Percentiles rank a stretch among this genome's conserved stretches.
Conservation (phyloP, 2,888 invertebrate genomes). For the Euplagia quadripunctaria region DNA sequence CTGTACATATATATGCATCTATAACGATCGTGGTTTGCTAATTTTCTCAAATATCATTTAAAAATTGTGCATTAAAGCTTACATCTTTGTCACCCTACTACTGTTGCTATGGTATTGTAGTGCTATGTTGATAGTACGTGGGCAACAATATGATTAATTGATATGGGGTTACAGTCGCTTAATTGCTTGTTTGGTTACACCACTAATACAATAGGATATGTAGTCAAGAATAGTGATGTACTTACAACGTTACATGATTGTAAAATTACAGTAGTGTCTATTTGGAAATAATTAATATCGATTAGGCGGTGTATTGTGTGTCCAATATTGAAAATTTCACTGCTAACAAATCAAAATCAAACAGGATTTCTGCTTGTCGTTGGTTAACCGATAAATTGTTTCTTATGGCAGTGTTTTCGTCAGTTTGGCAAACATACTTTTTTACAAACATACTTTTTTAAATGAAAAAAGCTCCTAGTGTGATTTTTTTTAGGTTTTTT, state of each 20-base stretch:
- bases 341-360: no score
- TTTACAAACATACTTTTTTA: no score
- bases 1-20: no score
- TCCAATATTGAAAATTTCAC: neutral
- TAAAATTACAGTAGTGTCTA: neutral
- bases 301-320: neutral
- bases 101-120: slow-evolving; percentile 62
- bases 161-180: slow-evolving; percentile 72
- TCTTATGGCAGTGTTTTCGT: no score
- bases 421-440: no score
- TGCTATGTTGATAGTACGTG: slow-evolving; percentile 78
- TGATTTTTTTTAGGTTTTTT: neutral
- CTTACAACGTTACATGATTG: neutral
- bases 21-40: no score
- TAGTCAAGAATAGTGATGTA: slow-evolving; percentile 17
- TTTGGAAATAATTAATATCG: neutral
- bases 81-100: slow-evolving; percentile 59
- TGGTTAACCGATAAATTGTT: no score
- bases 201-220: slow-evolving; percentile 63
- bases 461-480: neutral
- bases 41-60: neutral
- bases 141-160: slow-evolving; percentile 79
- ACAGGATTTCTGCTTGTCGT: no score
- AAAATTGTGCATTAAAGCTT: neutral
- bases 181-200: slow-evolving; percentile 76